phyloP scores from a whole-genome alignment of 2,888 invertebrate species.

The Melanargia galathea region DNA sequence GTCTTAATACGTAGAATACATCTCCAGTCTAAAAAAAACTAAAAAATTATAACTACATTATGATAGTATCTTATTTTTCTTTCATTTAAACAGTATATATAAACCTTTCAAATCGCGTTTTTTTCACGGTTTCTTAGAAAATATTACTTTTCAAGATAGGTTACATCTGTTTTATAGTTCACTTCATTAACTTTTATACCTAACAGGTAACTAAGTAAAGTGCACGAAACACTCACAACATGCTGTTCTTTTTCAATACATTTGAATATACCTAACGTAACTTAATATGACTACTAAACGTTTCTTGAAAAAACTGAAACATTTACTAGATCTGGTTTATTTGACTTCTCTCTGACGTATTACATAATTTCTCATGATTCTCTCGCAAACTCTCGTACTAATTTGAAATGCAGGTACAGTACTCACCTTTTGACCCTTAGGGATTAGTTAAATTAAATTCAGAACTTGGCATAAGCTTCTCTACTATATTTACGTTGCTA shows the following conservation, averaged over 20 bases:
- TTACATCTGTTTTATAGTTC: too few relatives aligned
- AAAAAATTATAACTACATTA: too few relatives aligned
- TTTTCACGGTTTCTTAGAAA: too few relatives aligned
- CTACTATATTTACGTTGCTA: neutral
- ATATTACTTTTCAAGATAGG: too few relatives aligned
- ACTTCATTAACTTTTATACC: too few relatives aligned
- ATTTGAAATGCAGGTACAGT: slow-evolving; percentile 11
- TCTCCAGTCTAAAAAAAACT: neutral
- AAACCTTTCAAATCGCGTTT: too few relatives aligned
- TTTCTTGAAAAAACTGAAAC: neutral
- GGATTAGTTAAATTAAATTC: slow-evolving; percentile 17
- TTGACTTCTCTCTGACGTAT: neutral
- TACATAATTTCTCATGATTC: neutral
- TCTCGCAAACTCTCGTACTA: slow-evolving; percentile 2
- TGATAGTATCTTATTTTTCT: too few relatives aligned
- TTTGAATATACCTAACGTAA: neutral
- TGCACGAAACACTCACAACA: neutral
- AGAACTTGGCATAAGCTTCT: slow-evolving; percentile 17
- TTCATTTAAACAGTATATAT: too few relatives aligned
- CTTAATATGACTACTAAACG: neutral
- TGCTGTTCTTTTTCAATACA: neutral
- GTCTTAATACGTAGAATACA: neutral
- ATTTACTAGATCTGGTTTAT: neutral
- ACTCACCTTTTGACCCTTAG: slow-evolving; percentile 18
- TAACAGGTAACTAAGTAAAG: too few relatives aligned